Conservation (phyloP, 2,888 invertebrate genomes). For the Spatulosminthurus flaviceps region DNA sequence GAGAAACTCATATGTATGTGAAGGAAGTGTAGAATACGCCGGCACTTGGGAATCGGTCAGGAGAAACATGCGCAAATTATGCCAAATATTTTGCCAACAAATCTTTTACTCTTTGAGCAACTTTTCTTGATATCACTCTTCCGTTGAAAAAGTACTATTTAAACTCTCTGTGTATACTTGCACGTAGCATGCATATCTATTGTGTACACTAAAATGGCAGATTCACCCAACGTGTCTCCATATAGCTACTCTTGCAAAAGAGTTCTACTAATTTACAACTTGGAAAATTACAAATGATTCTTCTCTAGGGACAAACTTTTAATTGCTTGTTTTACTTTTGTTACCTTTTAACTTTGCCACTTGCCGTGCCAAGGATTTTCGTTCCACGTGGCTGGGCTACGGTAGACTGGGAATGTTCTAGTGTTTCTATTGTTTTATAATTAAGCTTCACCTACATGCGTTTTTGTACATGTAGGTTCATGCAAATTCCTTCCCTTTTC, state of each 20-base stretch:
- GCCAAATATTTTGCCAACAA: conserved; percentile 48
- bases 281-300: conserved; percentile 36
- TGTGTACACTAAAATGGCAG: too few species aligned
- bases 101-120: conserved; percentile 36
- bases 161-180: neutral
- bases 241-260: neutral
- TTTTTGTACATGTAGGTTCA: neutral
- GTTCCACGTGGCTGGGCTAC: conserved; percentile 13
- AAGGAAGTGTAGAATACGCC: too few species aligned
- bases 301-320: conserved; percentile 23
- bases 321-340: conserved; percentile 29
- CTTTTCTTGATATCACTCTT: neutral
- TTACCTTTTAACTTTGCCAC: neutral
- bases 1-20: too few species aligned
- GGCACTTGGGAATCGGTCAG: conserved; percentile 32
- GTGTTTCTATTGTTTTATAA: neutral
- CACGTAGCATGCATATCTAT: too few species aligned
- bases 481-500: neutral
- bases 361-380: neutral
- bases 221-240: too few species aligned
- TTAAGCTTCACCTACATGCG: neutral
- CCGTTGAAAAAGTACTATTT: neutral
- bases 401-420: neutral
- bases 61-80: conserved; percentile 43
- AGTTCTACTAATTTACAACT: conserved; percentile 27